Evolutionary conservation across 1,140 invertebrate genomes (phyloP), one percentile per base, ranked within the genome.

Genomic region (Macrocentrus cingulum): DNA sequence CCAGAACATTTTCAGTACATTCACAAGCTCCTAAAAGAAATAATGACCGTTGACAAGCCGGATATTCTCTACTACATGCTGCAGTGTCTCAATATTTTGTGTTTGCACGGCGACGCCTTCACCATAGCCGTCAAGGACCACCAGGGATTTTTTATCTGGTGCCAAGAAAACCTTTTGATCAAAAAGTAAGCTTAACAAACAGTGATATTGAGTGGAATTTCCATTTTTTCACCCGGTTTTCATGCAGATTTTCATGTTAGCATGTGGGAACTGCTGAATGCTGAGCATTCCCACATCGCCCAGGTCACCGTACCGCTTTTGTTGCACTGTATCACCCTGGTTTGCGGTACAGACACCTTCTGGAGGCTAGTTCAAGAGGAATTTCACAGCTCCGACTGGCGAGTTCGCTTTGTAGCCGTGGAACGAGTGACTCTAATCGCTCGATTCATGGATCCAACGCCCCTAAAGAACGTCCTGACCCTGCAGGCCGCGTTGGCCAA

Each of bases 121-220:
- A 89, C 87, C 20, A 91, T 89, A 65, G 92, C 94, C 0, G 85
- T 92, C 0, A 88, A 89, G 66, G 94, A 98, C 70, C 90, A 97
- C 70, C 85, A 91, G 64, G 94, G 94, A 42, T 99, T 98, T 81
- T 88, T 99, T 52, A 94, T 97, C 56, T 98, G 95, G 92, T 95
- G 92, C 63, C 95, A 99, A 75, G 94, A 98, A 80, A 97, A 97
- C 81, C 80, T 97, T 15, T 80, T 99, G 0, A 95, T 99, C 60
- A 92, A 92, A 71, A 96, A 95, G 93, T 97, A 82, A 81, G 84
- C 78, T 4, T 23, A 41, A 13, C 29, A 42, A 0, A 19, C 32
- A 2, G 15, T 15, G 19, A 39, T 20, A 41, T 9, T 22, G 19
- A 4, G 22, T 13, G 3, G n/a, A 18, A 34, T 36, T 19, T 19